Conservation (phyloP, 1,140 invertebrate species). For the Drosophila carrolli region DNA sequence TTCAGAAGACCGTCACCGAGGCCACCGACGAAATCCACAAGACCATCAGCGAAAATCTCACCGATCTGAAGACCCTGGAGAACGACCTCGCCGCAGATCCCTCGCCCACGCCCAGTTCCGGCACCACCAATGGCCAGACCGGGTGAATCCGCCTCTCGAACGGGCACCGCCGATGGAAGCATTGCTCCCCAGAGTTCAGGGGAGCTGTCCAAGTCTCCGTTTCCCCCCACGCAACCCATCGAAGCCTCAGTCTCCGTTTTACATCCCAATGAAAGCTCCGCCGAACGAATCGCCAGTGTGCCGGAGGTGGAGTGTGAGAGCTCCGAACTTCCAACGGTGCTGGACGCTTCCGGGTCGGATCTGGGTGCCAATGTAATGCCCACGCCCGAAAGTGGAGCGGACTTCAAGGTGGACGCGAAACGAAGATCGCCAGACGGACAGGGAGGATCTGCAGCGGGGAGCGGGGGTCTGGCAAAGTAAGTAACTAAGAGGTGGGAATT, state of each 20-base stretch:
- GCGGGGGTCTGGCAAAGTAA: conserved; percentile 66
- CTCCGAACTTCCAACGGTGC: conserved; percentile 39
- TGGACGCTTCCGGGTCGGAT: conserved; percentile 35
- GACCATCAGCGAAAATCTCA: conserved; percentile 79
- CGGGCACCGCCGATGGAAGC: conserved; percentile 70
- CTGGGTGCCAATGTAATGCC: conserved; percentile 39
- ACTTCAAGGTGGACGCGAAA: conserved; percentile 74
- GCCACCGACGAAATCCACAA: conserved; percentile 79
- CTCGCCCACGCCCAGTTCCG: conserved; percentile 64
- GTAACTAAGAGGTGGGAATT: conserved; percentile 9
- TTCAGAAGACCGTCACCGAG: conserved; percentile 71
- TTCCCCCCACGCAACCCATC: conserved; percentile 77
- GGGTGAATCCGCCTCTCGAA: conserved; percentile 52
- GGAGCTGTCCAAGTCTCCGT: conserved; percentile 68
- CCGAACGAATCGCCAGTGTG: conserved; percentile 60
- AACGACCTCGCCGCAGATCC: conserved; percentile 54
- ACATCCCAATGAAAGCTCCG: conserved; percentile 44
- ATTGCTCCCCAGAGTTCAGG: conserved; percentile 36
- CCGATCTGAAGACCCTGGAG: conserved; percentile 75
- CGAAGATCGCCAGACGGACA: conserved; percentile 76
- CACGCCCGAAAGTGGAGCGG: conserved; percentile 43
- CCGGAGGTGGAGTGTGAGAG: conserved; percentile 76
- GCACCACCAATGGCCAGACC: conserved; percentile 58
- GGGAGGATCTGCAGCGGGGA: conserved; percentile 71
- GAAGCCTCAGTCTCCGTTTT: conserved; percentile 79